Base-by-base conservation (phyloP, 1,140 invertebrate genomes). In the Nylanderia fulva region DNA sequence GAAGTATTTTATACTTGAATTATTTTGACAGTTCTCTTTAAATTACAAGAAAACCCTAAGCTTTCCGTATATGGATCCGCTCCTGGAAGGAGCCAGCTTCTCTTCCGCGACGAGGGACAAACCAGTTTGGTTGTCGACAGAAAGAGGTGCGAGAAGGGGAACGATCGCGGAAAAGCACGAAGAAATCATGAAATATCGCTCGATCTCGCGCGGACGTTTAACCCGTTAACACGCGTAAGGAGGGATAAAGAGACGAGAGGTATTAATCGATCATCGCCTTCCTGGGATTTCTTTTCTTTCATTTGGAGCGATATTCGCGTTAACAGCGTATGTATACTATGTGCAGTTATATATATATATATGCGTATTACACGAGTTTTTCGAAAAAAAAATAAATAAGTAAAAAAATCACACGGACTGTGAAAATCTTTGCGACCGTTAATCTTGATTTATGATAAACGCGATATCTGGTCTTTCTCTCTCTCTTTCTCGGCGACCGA, bases 361-460 rank as follows among this genome's bases (percentile, higher is more conserved):
- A n/a, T n/a, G n/a, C n/a, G n/a, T n/a, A 33, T 36, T 48, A 36
- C 24, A 36, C 42, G 45, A 36, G 48, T 18, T 72, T 76, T 77
- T 61, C 60, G 15, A 58, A 79, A 79, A 79, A 66, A 18, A 45
- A 60, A 76, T 42, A 84, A 33, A 77, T 64, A 68, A n/a, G n/a
- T n/a, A 33, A 33, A 33, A 33, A 33, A 33, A 33, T 48, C 72
- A 61, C 61, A 61, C 56, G 54, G 80, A 77, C 82, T 45, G 83
- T 36, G 83, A 77, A 85, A 85, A 85, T 79, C 83, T 66, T 85
- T 27, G 77, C 45, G 58, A 85, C 72, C 83, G 76, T 85, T 85
- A 85, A 85, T 85, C 84, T 80, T 85, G 84, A 85, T 85, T 85
- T 85, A 85, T 85, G 84, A 68, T 66, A 82, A 71, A 54, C 45